These are phyloP conservation scores for Anagrus nilaparvatae DNA, from an alignment of 1,140 invertebrate species.

Conservation along the genomic window DNA sequence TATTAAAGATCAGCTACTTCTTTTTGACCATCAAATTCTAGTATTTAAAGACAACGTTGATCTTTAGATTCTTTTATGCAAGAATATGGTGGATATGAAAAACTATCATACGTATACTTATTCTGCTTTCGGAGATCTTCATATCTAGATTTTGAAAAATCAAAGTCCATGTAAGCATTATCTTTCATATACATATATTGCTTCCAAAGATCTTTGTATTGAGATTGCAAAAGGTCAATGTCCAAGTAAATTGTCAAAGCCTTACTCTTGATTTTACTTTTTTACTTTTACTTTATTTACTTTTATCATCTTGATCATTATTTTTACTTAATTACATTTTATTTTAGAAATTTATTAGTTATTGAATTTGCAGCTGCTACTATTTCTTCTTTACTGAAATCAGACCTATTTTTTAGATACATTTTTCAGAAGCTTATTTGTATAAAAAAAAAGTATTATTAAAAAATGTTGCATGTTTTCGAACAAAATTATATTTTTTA, in stretches of 20 bases:
- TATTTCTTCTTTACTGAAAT: too few species aligned
- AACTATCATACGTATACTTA: not conserved
- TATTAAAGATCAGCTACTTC: not conserved
- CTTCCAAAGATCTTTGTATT: too few species aligned
- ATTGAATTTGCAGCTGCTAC: too few species aligned
- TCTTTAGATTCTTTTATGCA: not conserved
- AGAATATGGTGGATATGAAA: not conserved
- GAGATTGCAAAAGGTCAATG: not conserved
- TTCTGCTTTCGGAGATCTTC: not conserved
- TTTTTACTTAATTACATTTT: too few species aligned
- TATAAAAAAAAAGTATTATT: not conserved
- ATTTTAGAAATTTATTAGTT: too few species aligned
- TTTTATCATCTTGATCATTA: too few species aligned
- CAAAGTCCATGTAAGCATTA: constrained; percentile 3
- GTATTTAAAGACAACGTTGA: not conserved
- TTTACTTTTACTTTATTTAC: too few species aligned
- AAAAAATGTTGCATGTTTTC: not conserved
- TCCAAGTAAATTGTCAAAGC: not conserved
- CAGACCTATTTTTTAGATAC: not conserved
- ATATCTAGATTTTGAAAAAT: constrained; percentile 6
- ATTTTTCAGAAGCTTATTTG: not conserved
- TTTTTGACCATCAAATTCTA: not conserved
- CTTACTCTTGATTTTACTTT: too few species aligned
- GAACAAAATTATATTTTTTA: not conserved
- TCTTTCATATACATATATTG: constrained; percentile 4